Conservation (phyloP, 2,888 invertebrate species). For the Onthophagus sagittarius region DNA sequence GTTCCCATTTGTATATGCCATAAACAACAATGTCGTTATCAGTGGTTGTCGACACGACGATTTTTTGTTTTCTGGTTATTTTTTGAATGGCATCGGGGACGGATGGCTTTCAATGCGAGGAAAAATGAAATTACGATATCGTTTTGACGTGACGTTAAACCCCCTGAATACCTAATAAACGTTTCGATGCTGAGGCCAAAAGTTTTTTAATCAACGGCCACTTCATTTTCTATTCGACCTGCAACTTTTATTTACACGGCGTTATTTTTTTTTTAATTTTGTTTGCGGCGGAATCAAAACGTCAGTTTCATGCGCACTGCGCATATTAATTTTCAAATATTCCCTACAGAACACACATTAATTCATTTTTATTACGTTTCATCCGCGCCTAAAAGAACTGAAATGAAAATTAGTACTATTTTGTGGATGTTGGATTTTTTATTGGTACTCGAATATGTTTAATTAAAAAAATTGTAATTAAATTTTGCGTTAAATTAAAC, state of each 20-base stretch:
- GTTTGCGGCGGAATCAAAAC: not conserved
- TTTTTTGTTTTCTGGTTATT: not conserved
- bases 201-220: not conserved
- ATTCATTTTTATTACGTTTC: not conserved
- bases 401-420: not conserved
- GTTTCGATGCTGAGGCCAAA: not conserved
- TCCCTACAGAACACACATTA: not conserved
- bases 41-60: not conserved
- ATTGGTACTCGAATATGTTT: too few relatives aligned
- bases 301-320: not conserved
- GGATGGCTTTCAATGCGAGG: not conserved
- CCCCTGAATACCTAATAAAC: not conserved
- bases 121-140: not conserved
- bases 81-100: not conserved
- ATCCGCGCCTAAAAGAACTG: not conserved
- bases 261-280: not conserved
- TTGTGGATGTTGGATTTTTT: too few relatives aligned
- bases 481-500: too few relatives aligned
- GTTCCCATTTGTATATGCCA: not conserved
- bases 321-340: not conserved
- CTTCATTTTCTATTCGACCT: not conserved
- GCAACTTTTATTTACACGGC: not conserved
- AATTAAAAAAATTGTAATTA: too few relatives aligned
- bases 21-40: not conserved
- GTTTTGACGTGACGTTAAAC: not conserved